Evolutionary conservation across 2,797 vertebrate species (phyloP).

Genomic region (Muscicapa comitata): DNA sequence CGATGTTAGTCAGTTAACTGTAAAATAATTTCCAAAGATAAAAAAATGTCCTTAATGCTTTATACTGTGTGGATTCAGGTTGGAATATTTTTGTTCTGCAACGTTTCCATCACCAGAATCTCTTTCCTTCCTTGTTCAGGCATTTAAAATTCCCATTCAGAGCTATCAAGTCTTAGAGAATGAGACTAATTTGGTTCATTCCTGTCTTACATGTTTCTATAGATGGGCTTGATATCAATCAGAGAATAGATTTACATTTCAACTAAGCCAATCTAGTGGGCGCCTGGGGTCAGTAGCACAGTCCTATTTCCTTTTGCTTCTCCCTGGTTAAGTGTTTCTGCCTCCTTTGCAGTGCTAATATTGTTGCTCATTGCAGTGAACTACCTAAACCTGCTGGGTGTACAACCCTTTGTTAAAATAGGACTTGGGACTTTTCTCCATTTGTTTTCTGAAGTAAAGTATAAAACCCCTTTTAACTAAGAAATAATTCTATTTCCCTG

Average conservation of each 20-base stretch:
- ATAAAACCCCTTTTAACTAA: background rate
- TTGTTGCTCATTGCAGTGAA: background rate
- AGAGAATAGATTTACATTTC: background rate
- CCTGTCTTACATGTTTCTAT: background rate
- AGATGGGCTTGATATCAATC: background rate
- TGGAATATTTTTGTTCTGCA: background rate
- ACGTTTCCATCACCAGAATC: background rate
- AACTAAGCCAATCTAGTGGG: background rate
- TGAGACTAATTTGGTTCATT: background rate
- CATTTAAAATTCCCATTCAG: background rate
- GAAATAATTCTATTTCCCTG: background rate
- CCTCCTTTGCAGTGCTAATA: background rate
- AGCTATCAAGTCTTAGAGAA: conserved; percentile 4
- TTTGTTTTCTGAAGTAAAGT: background rate
- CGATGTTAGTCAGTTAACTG: background rate
- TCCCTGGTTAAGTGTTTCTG: background rate
- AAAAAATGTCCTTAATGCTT: background rate
- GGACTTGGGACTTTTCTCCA: background rate
- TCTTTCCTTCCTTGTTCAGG: background rate
- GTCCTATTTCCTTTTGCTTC: background rate
- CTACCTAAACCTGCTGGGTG: background rate
- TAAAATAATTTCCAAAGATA: conserved; percentile 24
- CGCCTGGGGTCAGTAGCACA: background rate
- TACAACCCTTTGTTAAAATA: background rate
- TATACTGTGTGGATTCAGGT: background rate